These are phyloP conservation scores for Myotis yumanensis DNA, from an alignment of 2,113 vertebrate genomes.

Conservation along the genomic window DNA sequence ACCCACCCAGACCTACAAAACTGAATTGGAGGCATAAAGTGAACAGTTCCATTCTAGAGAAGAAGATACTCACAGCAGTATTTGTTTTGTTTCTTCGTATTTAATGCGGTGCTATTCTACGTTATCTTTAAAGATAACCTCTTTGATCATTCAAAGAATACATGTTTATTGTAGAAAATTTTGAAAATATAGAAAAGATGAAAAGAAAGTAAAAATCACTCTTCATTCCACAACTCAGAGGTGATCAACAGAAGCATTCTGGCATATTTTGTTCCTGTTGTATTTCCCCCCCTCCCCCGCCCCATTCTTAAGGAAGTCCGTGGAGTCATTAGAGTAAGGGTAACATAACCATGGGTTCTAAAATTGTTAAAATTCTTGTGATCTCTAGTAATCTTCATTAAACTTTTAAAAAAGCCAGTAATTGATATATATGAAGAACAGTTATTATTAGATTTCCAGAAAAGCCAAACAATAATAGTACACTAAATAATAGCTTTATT, in stretches of 20 bases:
- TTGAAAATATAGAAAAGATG: conserved; percentile 8
- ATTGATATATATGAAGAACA: neutral
- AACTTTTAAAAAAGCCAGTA: neutral
- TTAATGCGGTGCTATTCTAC: neutral
- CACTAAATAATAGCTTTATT: neutral
- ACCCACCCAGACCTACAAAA: neutral
- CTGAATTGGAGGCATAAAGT: neutral
- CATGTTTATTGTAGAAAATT: neutral
- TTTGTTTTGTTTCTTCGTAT: neutral
- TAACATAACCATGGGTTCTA: neutral
- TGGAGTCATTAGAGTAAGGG: neutral
- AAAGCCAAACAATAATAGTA: conserved; percentile 7
- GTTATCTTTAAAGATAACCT: neutral
- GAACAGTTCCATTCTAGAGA: neutral
- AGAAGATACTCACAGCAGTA: neutral
- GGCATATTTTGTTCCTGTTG: neutral
- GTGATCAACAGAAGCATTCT: neutral
- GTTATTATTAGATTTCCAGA: neutral
- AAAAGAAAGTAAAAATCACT: neutral
- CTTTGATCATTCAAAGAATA: neutral
- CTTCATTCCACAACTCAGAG: neutral
- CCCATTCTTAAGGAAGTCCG: neutral
- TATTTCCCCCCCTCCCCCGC: no score
- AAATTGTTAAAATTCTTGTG: neutral
- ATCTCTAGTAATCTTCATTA: conserved; percentile 6